Conservation (phyloP, 2,888 invertebrate species). For the Cephus rjabovi region DNA sequence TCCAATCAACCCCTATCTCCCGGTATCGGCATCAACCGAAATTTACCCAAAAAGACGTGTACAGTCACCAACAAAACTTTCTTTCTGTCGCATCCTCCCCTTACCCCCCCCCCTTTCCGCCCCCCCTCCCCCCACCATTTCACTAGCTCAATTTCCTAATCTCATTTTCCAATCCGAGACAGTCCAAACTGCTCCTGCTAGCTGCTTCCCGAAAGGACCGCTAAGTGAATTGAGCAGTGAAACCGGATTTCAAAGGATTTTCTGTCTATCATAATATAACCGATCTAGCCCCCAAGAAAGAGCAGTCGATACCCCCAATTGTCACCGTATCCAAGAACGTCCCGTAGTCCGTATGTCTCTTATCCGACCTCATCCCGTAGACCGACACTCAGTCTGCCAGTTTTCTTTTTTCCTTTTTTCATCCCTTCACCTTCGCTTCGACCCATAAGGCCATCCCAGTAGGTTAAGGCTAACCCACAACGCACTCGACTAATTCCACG, state of each 20-base stretch:
- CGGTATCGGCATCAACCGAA: not conserved
- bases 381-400: not conserved
- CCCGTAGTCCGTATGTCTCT: not conserved
- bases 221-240: slow-evolving; percentile 26
- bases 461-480: not conserved
- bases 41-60: not conserved
- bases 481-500: not conserved
- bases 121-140: not conserved
- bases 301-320: not conserved
- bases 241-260: slow-evolving; percentile 21
- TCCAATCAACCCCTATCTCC: too few species aligned
- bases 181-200: not conserved
- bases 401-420: not conserved
- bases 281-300: not conserved
- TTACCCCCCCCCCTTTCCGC: not conserved
- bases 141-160: not conserved
- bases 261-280: slow-evolving; percentile 21
- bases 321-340: not conserved
- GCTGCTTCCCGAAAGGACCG: not conserved
- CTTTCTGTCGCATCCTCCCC: not conserved
- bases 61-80: not conserved
- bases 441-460: not conserved
- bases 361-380: not conserved
- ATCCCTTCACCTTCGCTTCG: not conserved
- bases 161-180: not conserved